Conservation (phyloP, 64 coral and sea anemone genomes). For the Porites australiensis region DNA sequence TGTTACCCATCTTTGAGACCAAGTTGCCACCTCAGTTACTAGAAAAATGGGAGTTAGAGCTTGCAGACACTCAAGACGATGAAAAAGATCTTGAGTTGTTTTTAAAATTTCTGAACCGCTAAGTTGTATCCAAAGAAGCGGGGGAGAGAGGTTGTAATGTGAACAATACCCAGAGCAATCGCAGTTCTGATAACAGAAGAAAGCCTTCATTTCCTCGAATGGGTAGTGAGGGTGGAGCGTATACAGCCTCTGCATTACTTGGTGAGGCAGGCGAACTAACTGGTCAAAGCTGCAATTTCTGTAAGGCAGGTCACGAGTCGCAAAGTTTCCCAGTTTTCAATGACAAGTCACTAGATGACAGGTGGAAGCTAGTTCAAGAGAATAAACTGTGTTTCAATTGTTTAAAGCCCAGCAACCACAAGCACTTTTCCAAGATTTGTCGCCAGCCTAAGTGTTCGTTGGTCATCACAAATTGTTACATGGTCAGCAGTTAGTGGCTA, state of each 20-base stretch:
- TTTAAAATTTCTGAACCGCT: constrained; percentile 50
- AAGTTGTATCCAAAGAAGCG: constrained; percentile 49
- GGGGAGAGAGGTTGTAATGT: constrained; percentile 8
- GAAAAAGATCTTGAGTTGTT: not conserved
- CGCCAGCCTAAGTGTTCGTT: not conserved
- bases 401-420: not conserved
- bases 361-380: constrained; percentile 25
- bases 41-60: no score
- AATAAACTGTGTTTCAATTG: constrained; percentile 15
- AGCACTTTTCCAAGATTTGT: constrained; percentile 33
- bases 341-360: not conserved
- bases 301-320: no score
- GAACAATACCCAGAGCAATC: not conserved
- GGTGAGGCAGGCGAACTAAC: not conserved
- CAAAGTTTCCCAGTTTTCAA: no score
- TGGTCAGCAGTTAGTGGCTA: not conserved
- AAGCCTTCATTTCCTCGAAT: not conserved
- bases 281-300: no score
- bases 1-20: constrained; percentile 31
- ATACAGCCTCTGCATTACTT: not conserved
- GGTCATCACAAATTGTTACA: not conserved
- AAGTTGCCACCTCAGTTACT: constrained; percentile 25
- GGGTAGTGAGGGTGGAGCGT: not conserved
- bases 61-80: no score
- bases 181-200: not conserved